Evolutionary conservation across 2,113 vertebrate genomes (phyloP), one percentile per base, ranked within the genome.

Genomic region (Pogona vitticeps): DNA sequence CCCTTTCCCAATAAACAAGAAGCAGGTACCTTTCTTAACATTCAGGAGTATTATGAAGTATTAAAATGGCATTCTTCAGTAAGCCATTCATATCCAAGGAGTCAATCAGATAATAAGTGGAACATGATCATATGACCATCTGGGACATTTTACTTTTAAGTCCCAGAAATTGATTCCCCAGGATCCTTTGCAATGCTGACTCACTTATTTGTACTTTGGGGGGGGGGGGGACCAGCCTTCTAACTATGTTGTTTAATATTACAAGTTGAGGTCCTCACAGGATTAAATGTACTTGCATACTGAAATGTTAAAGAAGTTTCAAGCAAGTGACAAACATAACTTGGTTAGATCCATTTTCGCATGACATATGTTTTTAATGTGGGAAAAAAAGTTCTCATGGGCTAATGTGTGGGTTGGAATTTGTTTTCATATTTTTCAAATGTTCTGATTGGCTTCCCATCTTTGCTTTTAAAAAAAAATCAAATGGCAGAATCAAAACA

Each of bases 81-180:
- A 80, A 46, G 56, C 46, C 77, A 36, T 63, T 18, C 77, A 80
- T 46, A 80, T 61, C 77, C 77, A 61, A 80, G 68, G 28, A 73
- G 40, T 33, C 63, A 56, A 80, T 73, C 80, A 73, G 56, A 86
- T 86, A 86, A 80, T 80, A 38, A 86, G 56, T 68, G 72, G 36
- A 80, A 26, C 72, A 72, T 42, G 52, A 31, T 26, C 23, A 65
- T 65, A 5, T 33, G 13, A 56, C 36, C 68, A 63, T 33, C 18
- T 28, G 56, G n/a, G 18, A 71, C 61, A 59, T 38, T 20, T 23
- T 58, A 33, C 28, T 10, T 6, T 20, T 15, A 36, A 33, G 26
- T 33, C 56, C n/a, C 52, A 59, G 36, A 6, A 17, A 13, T 31
- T 72, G n/a, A 8, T 68, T 68, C 68, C 52, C 23, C 31, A 65